Evolutionary conservation across 2,113 vertebrate genomes (phyloP), one percentile per base, ranked within the genome.

Genomic region (Canis aureus): DNA sequence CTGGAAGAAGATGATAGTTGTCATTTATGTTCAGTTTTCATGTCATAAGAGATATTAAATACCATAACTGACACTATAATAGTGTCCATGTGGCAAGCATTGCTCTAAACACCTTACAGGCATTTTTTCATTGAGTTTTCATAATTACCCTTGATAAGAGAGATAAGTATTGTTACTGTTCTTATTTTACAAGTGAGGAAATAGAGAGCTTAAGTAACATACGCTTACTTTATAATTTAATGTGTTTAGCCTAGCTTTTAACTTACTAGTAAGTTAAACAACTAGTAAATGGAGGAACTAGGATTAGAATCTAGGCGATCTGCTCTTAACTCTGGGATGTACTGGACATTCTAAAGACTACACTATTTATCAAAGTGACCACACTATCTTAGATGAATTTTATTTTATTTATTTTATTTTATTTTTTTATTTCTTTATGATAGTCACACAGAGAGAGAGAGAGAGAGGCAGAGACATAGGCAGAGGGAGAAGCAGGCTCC

Each of bases 121-220:
- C 15, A 22, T 80, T 91, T 83, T 35, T 35, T 10, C 23, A 62
- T 90, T 94, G 69, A 71, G 51, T 93, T 95, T 96, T 87, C 60
- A 71, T 20, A 90, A 0, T 83, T 62, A 60, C 9, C 12, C 11
- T 8, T 17, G 74, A 0, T 57, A 57, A 51, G 15, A n/a, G 62
- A 29, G 2, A 27, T 78, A 92, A 53, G 4, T 66, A n/a, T 81
- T 67, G 2, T 80, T 78, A 51, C 38, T 73, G 8, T 83, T 93
- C 49, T n/a, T 35, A 25, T 82, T 12, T 96, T 80, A 60, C 27
- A 80, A 60, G 16, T 53, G 38, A 89, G 59, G 64, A 89, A 80
- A 89, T 71, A 55, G 53, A 69, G 69, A 71, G 49, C 49, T 57
- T 74, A 55, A 69, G 66, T 92, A 49, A 64, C 22, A 57, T 84